Evolutionary conservation across 2,113 vertebrate genomes (phyloP).

Genomic region (Sprattus sprattus): DNA sequence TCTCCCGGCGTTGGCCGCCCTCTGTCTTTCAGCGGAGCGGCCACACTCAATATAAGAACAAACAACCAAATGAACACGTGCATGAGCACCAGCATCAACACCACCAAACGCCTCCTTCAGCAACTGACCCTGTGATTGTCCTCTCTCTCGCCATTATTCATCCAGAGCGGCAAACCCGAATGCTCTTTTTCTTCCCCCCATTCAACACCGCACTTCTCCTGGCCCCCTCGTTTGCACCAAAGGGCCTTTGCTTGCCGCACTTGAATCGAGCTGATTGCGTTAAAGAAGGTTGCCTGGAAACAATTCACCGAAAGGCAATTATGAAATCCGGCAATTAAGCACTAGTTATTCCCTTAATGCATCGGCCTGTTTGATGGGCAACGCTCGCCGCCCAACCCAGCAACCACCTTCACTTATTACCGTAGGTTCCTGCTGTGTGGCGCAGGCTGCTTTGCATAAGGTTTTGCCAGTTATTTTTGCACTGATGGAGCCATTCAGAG

Average conservation of each 20-base stretch:
- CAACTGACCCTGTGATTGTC: not conserved
- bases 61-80: not conserved
- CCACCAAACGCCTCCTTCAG: not conserved
- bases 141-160: not conserved
- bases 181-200: not conserved
- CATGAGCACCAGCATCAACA: not conserved
- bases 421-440: not conserved
- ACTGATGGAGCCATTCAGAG: not conserved
- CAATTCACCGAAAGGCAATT: constrained; percentile 38
- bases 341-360: constrained; percentile 29
- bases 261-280: constrained; percentile 30
- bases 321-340: constrained; percentile 34
- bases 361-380: constrained; percentile 3
- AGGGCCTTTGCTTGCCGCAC: not conserved
- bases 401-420: constrained; percentile 12
- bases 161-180: not conserved
- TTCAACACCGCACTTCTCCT: not conserved
- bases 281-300: constrained; percentile 37
- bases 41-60: not conserved
- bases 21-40: not conserved
- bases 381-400: not conserved
- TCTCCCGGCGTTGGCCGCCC: not conserved
- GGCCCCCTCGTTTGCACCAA: not conserved
- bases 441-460: constrained; percentile 12
- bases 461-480: not conserved